These are phyloP conservation scores for Dufourea novaeangliae DNA, from an alignment of 1,140 invertebrate genomes.

Conservation along the genomic window DNA sequence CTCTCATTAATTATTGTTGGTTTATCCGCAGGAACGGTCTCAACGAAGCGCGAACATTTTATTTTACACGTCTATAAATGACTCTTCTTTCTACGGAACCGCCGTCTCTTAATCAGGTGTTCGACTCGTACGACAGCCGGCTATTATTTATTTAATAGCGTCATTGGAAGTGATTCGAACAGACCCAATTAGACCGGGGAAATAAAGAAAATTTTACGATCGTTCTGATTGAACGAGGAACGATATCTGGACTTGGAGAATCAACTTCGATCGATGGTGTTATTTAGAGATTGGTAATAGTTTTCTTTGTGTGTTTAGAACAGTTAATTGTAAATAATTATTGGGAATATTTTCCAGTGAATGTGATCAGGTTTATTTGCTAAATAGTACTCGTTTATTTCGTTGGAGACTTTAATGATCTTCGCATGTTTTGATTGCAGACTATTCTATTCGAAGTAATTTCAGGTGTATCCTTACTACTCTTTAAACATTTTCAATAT, in stretches of 20 bases:
- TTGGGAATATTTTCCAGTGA: too few species aligned
- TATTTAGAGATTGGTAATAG: neutral
- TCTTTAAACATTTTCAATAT: too few species aligned
- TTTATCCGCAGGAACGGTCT: constrained; percentile 38
- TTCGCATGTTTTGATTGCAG: too few species aligned
- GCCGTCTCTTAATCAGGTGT: constrained; percentile 26
- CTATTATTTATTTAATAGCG: constrained; percentile 22
- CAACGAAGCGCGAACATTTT: constrained; percentile 20
- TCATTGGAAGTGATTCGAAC: neutral
- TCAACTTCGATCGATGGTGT: too few species aligned
- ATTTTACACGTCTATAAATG: neutral
- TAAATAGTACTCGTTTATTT: too few species aligned
- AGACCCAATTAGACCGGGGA: neutral
- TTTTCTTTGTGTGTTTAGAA: too few species aligned
- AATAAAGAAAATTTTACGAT: neutral
- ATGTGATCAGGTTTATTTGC: too few species aligned
- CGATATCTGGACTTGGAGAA: too few species aligned
- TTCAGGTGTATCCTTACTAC: too few species aligned
- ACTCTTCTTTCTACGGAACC: neutral
- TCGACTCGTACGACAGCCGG: constrained; percentile 15
- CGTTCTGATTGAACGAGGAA: neutral
- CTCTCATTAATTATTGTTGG: constrained; percentile 54
- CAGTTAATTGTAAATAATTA: too few species aligned
- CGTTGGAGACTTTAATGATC: too few species aligned
- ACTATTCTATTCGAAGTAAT: too few species aligned